phyloP scores from a whole-genome alignment of 2,888 invertebrate species.

The Gymnoscelis rufifasciata region DNA sequence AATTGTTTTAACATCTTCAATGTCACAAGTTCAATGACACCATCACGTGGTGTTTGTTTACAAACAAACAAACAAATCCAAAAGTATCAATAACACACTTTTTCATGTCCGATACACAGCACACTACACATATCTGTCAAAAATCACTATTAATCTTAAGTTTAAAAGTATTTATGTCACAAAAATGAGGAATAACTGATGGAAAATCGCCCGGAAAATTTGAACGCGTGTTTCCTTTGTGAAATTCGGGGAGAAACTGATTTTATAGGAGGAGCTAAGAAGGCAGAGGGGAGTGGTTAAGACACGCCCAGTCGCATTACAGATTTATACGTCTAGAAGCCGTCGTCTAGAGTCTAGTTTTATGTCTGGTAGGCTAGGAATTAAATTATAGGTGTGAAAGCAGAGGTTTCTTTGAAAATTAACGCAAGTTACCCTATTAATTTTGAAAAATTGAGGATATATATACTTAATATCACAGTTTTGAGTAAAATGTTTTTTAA shows the following conservation, averaged over 20 bases:
- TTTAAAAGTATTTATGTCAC: background rate
- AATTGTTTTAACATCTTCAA: background rate
- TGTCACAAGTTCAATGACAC: slow-evolving; percentile 25
- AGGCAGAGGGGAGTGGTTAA: slow-evolving; percentile 13
- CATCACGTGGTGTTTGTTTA: slow-evolving; percentile 38
- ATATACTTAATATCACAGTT: no score
- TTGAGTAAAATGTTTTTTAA: no score
- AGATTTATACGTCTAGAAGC: slow-evolving; percentile 23
- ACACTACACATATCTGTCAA: background rate
- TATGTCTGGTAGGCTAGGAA: background rate
- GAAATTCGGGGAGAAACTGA: slow-evolving; percentile 16
- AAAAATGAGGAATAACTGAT: slow-evolving; percentile 6
- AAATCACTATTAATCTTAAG: background rate
- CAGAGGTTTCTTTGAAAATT: no score
- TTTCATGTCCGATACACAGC: background rate
- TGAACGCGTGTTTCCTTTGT: slow-evolving; percentile 16
- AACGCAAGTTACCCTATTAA: no score
- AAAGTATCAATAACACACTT: slow-evolving; percentile 2
- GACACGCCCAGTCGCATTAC: slow-evolving; percentile 18
- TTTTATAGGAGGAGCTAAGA: slow-evolving; percentile 15
- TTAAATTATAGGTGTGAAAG: no score
- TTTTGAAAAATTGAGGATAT: no score
- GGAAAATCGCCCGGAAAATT: slow-evolving; percentile 3
- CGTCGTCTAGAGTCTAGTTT: background rate
- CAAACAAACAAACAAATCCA: slow-evolving; percentile 35